These are phyloP conservation scores for Macaca mulatta DNA, from an alignment of 2,113 vertebrate genomes.

Conservation along the genomic window DNA sequence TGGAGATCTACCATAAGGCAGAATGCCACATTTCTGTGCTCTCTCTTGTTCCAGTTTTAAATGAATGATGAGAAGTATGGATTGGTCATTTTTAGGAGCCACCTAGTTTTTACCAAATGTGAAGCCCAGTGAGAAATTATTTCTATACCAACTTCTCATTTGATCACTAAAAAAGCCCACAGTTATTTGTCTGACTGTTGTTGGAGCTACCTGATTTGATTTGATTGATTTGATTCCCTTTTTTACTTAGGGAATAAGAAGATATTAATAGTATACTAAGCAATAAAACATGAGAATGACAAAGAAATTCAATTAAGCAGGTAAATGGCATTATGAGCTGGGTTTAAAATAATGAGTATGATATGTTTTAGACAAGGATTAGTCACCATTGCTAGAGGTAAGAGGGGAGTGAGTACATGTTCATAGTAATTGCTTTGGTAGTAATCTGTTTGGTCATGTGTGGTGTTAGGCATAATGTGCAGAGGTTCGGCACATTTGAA, in stretches of 20 bases:
- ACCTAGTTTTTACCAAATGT: neutral
- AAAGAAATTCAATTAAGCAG: constrained; percentile 5
- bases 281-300: constrained; percentile 17
- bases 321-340: neutral
- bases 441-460: constrained; percentile 17
- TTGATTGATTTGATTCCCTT: neutral
- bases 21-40: neutral
- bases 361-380: constrained; percentile 21
- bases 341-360: constrained; percentile 6
- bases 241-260: neutral
- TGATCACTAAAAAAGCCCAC: neutral
- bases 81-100: constrained; percentile 21
- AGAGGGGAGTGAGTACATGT: neutral
- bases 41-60: constrained; percentile 6
- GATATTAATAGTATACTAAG: neutral
- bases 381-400: neutral
- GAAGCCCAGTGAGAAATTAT: neutral
- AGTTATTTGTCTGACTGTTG: neutral
- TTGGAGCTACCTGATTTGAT: neutral
- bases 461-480: neutral
- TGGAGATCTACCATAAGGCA: neutral
- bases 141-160: neutral
- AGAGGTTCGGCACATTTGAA: neutral
- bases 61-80: neutral
- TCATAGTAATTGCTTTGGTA: neutral